A percentile compares a stretch with the other conserved stretches of the same genome.
phyloP scores from a whole-genome alignment of 2,888 invertebrate genomes.

The Marasmarcha lunaedactyla region DNA sequence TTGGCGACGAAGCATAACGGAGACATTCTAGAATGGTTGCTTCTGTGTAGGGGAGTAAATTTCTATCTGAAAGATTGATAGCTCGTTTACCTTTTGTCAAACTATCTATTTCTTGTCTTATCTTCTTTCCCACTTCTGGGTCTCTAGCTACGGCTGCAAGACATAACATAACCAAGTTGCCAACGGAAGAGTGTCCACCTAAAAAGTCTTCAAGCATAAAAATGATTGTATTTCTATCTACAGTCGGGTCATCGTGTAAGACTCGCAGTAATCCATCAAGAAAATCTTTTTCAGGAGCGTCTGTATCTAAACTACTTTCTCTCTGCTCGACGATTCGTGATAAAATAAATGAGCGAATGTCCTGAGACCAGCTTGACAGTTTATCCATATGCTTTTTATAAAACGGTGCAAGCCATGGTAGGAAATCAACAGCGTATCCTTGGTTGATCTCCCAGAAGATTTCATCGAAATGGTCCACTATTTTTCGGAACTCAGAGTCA shows the following conservation, averaged over 20 bases:
- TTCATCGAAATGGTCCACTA: slow-evolving; percentile 82
- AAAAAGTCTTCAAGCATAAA: slow-evolving; percentile 89
- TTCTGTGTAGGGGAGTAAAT: slow-evolving; percentile 81
- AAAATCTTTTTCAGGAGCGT: slow-evolving; percentile 78
- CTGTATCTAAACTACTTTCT: slow-evolving; percentile 65
- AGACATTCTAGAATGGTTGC: slow-evolving; percentile 85
- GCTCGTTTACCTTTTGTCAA: slow-evolving; percentile 67
- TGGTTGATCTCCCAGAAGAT: slow-evolving; percentile 95
- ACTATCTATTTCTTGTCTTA: slow-evolving; percentile 77
- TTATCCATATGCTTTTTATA: slow-evolving; percentile 77
- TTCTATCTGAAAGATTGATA: slow-evolving; percentile 75
- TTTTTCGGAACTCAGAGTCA: slow-evolving; percentile 75
- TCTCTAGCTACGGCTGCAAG: slow-evolving; percentile 77
- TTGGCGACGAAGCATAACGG: slow-evolving; percentile 85
- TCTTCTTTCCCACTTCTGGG: slow-evolving; percentile 73
- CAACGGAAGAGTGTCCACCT: slow-evolving; percentile 90
- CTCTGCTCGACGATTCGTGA: slow-evolving; percentile 75
- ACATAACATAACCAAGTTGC: slow-evolving; percentile 84
- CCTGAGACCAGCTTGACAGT: slow-evolving; percentile 76
- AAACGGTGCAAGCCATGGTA: slow-evolving; percentile 84
- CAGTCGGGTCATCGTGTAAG: slow-evolving; percentile 72
- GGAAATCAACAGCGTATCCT: slow-evolving; percentile 87
- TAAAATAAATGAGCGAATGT: slow-evolving; percentile 80
- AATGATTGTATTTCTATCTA: slow-evolving; percentile 83
- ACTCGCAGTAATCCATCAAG: slow-evolving; percentile 83